Evolutionary conservation across 2,888 invertebrate species (phyloP), one percentile per base, ranked within the genome.

Genomic region (Zaprionus obscuricornis): DNA sequence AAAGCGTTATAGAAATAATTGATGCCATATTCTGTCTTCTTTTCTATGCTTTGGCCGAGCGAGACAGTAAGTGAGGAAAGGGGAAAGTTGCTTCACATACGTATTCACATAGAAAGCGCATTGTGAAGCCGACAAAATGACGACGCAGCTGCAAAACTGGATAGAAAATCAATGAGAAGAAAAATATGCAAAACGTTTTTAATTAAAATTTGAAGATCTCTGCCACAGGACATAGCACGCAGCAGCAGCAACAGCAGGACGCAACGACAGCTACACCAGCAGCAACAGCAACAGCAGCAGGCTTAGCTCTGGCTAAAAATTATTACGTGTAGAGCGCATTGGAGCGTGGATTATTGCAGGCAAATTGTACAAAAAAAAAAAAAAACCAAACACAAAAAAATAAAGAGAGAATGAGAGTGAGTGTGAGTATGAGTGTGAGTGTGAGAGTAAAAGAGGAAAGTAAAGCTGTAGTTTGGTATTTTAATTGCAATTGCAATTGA

Each of bases 121-220:
- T 33, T 49, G 52, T 37, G 4, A 29, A 46, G 26, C 18, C 36
- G 20, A 45, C 40, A 43, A 8, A 33, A 13, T n/a, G n/a, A n/a
- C n/a, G n/a, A 10, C 16, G n/a, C 39, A 34, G 18, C 37, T 54
- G 20, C 17, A n/a, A 13, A 14, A 8, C 14, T 24, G 31, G 33
- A 17, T 26, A 49, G 40, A 62, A 66, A 77, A 72, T 74, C 82
- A 69, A 78, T 78, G 37, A 5, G 37, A 27, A 27, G 13, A 31
- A 50, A 67, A 75, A 67, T 75, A 82, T 78, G 79, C 78, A 73
- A 56, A 70, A 37, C 63, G 58, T 62, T 73, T 77, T 82, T 79
- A 79, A 79, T 79, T 79, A 79, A 79, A 65, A 70, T 75, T 78
- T 75, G 62, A 78, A 82, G 82, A 82, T 78, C 67, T 52, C 36